A percentile compares a stretch with the other conserved stretches of the same genome.
These are phyloP conservation scores for Hypena proboscidalis DNA, from an alignment of 2,888 invertebrate genomes.

Conservation along the genomic window DNA sequence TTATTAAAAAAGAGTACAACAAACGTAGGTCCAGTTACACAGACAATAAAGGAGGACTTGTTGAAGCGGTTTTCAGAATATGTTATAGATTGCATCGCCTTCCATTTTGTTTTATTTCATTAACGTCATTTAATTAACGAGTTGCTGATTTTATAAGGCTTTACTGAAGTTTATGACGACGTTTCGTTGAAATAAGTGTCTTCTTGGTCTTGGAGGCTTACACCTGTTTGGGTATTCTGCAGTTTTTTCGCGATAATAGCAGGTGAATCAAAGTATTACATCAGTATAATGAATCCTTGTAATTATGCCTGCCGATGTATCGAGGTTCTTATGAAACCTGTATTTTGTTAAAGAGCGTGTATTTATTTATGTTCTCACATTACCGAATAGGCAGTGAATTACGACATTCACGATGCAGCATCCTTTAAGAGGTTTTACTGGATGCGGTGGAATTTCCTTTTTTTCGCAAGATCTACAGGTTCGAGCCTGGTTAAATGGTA, in stretches of 20 bases:
- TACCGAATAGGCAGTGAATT: no score
- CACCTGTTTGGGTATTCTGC: constrained; percentile 16
- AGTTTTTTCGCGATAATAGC: constrained; percentile 12
- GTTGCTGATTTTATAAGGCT: constrained; percentile 21
- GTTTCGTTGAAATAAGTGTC: constrained; percentile 16
- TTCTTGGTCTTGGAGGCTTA: constrained; percentile 3
- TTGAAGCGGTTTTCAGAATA: constrained; percentile 21
- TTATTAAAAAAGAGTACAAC: constrained; percentile 26
- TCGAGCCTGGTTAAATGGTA: no score
- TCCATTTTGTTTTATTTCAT: constrained; percentile 31
- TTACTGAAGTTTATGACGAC: constrained; percentile 20
- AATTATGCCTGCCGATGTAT: constrained; percentile 2
- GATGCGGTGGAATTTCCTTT: no score
- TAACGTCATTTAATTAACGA: constrained; percentile 29
- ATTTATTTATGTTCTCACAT: no score
- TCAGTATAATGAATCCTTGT: constrained; percentile 8
- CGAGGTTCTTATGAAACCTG: neutral
- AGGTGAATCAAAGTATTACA: constrained; percentile 13
- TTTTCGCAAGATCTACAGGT: no score
- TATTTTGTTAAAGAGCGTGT: neutral
- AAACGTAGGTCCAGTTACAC: constrained; percentile 25
- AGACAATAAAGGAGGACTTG: constrained; percentile 23
- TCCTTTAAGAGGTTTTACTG: no score
- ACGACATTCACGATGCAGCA: no score
- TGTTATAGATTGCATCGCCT: constrained; percentile 25